Evolutionary conservation across 2,888 invertebrate genomes (phyloP).

Genomic region (Branchipolynoe longqiensis): DNA sequence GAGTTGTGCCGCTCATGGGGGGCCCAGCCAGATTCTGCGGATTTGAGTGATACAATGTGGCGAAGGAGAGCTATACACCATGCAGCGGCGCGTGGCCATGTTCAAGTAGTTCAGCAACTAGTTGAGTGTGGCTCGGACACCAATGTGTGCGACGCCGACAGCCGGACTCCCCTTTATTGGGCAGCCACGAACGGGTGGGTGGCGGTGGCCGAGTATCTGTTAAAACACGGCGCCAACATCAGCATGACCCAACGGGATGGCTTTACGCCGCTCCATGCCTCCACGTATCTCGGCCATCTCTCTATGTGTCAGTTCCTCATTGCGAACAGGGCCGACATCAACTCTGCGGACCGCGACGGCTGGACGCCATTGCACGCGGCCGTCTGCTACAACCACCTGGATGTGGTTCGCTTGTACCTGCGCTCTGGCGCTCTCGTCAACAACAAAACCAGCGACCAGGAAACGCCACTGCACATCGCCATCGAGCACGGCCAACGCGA

Average conservation of each 20-base stretch:
- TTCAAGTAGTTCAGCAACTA: conserved; percentile 70
- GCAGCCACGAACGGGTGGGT: conserved; percentile 72
- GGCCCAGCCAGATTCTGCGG: conserved; percentile 69
- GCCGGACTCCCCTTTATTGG: conserved; percentile 77
- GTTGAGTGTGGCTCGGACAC: conserved; percentile 72
- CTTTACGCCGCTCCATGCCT: conserved; percentile 76
- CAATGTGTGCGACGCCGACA: conserved; percentile 72
- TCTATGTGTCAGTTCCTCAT: conserved; percentile 72
- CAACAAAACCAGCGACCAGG: conserved; percentile 70
- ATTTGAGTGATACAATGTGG: conserved; percentile 72
- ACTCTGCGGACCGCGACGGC: conserved; percentile 73
- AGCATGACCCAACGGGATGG: conserved; percentile 76
- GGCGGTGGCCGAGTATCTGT: conserved; percentile 70
- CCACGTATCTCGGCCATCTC: conserved; percentile 74
- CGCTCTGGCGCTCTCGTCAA: conserved; percentile 71
- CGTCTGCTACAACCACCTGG: conserved; percentile 74
- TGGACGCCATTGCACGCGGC: conserved; percentile 77
- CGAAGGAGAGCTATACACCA: conserved; percentile 74
- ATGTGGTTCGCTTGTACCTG: conserved; percentile 71
- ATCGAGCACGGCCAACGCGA: conserved; percentile 72
- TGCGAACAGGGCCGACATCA: conserved; percentile 72
- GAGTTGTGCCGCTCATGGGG: conserved; percentile 59
- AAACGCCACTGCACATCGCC: conserved; percentile 75
- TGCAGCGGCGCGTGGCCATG: conserved; percentile 74
- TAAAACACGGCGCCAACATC: conserved; percentile 71